phyloP scores from a whole-genome alignment of 1,140 invertebrate species.

The Brachionus paranguensis region DNA sequence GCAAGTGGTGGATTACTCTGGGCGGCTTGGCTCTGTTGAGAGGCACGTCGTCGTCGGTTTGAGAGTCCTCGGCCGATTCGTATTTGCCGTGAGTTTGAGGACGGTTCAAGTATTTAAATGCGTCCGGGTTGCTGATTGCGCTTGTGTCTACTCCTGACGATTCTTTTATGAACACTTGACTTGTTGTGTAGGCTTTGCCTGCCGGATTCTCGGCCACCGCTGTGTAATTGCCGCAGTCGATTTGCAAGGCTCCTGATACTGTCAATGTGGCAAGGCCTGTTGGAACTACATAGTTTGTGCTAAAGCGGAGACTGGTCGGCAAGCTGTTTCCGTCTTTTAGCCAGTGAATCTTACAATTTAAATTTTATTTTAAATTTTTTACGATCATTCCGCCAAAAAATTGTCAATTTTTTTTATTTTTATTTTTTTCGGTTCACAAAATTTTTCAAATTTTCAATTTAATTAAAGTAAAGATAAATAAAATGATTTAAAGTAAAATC shows the following conservation, averaged over 20 bases:
- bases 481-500: no score
- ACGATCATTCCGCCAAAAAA: no score
- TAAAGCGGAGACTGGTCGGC: neutral
- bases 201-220: constrained; percentile 20
- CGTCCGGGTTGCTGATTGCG: constrained; percentile 12
- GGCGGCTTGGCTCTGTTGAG: constrained; percentile 34
- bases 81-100: neutral
- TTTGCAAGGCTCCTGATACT: neutral
- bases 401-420: no score
- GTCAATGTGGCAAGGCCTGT: neutral
- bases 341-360: neutral
- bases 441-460: no score
- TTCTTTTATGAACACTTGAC: constrained; percentile 22
- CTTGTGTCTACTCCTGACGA: constrained; percentile 2
- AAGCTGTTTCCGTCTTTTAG: constrained; percentile 29
- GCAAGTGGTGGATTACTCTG: neutral
- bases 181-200: constrained; percentile 21
- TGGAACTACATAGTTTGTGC: constrained; percentile 37
- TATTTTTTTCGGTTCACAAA: no score
- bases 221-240: constrained; percentile 25
- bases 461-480: no score
- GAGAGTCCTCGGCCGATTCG: constrained; percentile 32
- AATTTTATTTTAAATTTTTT: no score
- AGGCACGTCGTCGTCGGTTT: constrained; percentile 33
- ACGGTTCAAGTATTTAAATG: constrained; percentile 22